Evolutionary conservation across 2,113 vertebrate species (phyloP).

Genomic region (Sinocyclocheilus anophthalmus): DNA sequence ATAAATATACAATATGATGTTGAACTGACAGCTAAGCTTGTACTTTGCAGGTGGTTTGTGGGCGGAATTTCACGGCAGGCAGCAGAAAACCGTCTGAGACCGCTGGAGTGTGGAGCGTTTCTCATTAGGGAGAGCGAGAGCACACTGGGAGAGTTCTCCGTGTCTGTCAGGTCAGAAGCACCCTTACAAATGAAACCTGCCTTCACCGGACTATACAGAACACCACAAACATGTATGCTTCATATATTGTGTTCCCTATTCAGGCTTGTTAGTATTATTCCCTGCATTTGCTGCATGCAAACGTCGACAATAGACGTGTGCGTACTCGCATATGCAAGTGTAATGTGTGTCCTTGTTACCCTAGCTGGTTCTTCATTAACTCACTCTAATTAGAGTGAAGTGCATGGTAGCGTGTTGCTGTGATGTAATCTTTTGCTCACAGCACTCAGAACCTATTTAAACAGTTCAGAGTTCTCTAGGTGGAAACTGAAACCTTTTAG

Average conservation of each 20-base stretch:
- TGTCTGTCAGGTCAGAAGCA: slow-evolving; percentile 88
- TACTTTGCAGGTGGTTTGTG: slow-evolving; percentile 84
- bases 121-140: slow-evolving; percentile 93
- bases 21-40: slow-evolving; percentile 1
- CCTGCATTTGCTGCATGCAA: not conserved
- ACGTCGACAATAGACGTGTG: not conserved
- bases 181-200: not conserved
- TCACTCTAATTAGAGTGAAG: slow-evolving; percentile 48
- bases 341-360: slow-evolving; percentile 34
- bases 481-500: slow-evolving; percentile 18
- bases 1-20: not conserved
- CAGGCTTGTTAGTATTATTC: not conserved
- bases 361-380: slow-evolving; percentile 46
- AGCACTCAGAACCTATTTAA: slow-evolving; percentile 41
- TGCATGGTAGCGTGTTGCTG: slow-evolving; percentile 27
- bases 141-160: slow-evolving; percentile 89
- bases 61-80: slow-evolving; percentile 85
- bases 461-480: slow-evolving; percentile 5
- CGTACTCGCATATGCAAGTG: slow-evolving; percentile 18
- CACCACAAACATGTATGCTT: slow-evolving; percentile 8
- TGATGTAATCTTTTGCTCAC: slow-evolving; percentile 44
- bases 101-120: slow-evolving; percentile 83
- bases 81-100: slow-evolving; percentile 83
- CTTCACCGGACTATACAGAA: slow-evolving; percentile 19
- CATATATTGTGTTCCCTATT: not conserved